Evolutionary conservation across 2,797 vertebrate species (phyloP), one percentile per base, ranked within the genome.

Genomic region (Echiichthys vipera): DNA sequence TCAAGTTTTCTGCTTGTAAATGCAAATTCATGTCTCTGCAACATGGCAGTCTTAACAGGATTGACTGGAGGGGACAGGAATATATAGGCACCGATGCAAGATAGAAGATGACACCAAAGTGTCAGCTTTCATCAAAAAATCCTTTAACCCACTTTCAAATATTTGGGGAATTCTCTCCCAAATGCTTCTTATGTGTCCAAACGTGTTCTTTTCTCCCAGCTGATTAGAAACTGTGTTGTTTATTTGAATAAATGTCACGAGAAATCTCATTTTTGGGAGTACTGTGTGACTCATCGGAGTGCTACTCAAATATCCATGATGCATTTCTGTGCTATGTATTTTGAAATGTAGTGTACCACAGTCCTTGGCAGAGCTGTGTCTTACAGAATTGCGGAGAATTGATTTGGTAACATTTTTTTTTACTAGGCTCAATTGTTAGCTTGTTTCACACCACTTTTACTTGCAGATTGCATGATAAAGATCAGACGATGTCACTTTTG

Each of bases 241-340:
- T 93, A 92, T 94, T 94, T 93, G 92, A 94, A 94, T 93, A 94
- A 94, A 94, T 94, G 92, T 94, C 88, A 93, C 93, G 83, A 91
- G 90, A 94, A 93, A 93, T 92, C 88, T 91, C 65, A 88, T 89
- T 86, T 83, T 92, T 88, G 86, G 83, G 87, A 92, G 89, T 92
- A 87, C 81, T 90, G 85, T 90, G 92, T 93, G 91, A 88, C 83
- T 94, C 88, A 93, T 91, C 93, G 91, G 89, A 92, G 65, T 89
- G 78, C 63, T 68, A 74, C 55, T 83, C 80, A 81, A 89, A 89
- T 78, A 90, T 77, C 69, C 73, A 84, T 65, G 64, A 88, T 89
- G 77, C 83, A 85, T 87, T 86, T 88, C 71, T 87, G 79, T 69
- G 68, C 69, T 76, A 13, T 88, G 71, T 80, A 68, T 75, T 84